Evolutionary conservation across 2,797 vertebrate species (phyloP).

Genomic region (Sus cebifrons): DNA sequence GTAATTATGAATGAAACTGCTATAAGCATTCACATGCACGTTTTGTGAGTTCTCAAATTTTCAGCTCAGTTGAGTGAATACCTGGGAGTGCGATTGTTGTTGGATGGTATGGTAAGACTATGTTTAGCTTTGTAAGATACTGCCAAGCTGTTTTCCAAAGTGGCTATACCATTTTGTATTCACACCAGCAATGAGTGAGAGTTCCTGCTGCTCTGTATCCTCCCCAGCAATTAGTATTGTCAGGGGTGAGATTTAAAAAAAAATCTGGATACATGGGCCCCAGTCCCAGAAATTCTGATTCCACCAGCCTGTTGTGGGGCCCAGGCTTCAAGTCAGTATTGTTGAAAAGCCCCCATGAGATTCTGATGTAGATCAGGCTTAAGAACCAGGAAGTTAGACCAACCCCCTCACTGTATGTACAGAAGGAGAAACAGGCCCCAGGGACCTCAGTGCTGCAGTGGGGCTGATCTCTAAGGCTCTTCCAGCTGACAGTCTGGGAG

Average conservation of each 20-base stretch:
- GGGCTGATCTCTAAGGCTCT: background rate
- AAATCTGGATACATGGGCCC: background rate
- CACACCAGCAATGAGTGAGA: background rate
- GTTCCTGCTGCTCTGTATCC: background rate
- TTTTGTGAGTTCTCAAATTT: background rate
- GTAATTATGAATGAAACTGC: background rate
- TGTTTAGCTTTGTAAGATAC: constrained; percentile 42
- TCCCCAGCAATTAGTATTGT: background rate
- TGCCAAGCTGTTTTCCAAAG: background rate
- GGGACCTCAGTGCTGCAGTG: rapidly evolving
- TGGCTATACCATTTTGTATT: background rate
- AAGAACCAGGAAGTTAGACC: background rate
- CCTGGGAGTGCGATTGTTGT: background rate
- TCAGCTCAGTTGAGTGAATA: background rate
- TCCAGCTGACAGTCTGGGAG: background rate
- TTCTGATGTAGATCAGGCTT: background rate
- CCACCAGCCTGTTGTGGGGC: background rate
- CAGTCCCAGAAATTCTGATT: constrained; percentile 22
- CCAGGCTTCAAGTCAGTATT: background rate
- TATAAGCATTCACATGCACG: background rate
- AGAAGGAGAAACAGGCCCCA: background rate
- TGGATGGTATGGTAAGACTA: background rate
- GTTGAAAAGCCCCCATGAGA: background rate
- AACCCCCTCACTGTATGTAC: rapidly evolving
- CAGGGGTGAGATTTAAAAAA: background rate